Percentiles rank a stretch among this genome's conserved stretches.
These are phyloP conservation scores for Cosmia pyralina DNA, from an alignment of 2,888 invertebrate species.

Conservation along the genomic window DNA sequence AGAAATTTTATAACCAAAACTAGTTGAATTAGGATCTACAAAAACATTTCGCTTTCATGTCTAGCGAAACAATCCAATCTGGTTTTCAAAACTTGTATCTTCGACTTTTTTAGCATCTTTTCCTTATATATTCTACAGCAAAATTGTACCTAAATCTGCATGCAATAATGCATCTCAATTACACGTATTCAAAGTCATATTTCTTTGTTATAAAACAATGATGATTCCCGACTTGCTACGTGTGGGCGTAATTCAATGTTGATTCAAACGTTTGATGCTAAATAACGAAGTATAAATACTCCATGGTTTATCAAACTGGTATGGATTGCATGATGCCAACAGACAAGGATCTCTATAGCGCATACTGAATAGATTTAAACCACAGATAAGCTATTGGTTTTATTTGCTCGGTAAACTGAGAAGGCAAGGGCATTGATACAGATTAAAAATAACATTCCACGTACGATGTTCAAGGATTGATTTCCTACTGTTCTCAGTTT, in stretches of 20 bases:
- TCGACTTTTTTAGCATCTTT: not conserved
- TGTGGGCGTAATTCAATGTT: conserved; percentile 32
- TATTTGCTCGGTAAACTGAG: conserved; percentile 44
- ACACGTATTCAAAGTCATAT: conserved; percentile 2
- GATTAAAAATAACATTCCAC: conserved; percentile 45
- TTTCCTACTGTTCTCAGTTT: conserved; percentile 22
- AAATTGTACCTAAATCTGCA: not conserved
- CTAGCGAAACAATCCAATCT: not conserved
- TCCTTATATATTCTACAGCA: not conserved
- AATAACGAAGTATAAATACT: conserved; percentile 32
- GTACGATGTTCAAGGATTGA: conserved; percentile 36
- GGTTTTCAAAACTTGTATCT: conserved; percentile 27
- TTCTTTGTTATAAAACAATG: conserved; percentile 43
- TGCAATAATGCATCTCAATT: not conserved
- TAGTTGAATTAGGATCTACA: not conserved
- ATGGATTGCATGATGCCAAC: conserved; percentile 45
- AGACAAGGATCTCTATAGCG: conserved; percentile 41
- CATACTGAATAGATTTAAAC: conserved; percentile 50
- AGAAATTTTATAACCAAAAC: not conserved
- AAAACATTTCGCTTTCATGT: not conserved
- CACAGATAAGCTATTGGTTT: conserved; percentile 53
- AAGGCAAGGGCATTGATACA: conserved; percentile 40
- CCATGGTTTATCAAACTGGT: conserved; percentile 2
- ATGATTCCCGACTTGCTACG: conserved; percentile 7
- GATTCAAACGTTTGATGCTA: conserved; percentile 40